A percentile compares a stretch with the other conserved stretches of the same genome.
phyloP scores from a whole-genome alignment of 2,888 invertebrate species.

The Melanostoma mellinum region DNA sequence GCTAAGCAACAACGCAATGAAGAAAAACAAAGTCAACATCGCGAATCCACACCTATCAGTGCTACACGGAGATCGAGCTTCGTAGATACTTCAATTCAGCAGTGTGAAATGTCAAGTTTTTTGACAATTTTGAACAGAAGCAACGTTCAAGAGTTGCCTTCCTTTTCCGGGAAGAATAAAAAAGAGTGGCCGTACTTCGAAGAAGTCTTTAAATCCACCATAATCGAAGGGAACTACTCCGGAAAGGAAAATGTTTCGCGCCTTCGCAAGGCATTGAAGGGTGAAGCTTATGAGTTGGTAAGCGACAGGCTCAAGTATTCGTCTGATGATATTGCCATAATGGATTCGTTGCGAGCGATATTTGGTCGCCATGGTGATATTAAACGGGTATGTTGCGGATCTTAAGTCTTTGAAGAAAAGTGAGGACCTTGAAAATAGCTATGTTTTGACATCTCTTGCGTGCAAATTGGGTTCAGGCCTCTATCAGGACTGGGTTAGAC shows the following conservation, averaged over 20 bases:
- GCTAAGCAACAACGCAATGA: not conserved
- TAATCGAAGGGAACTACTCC: constrained; percentile 2
- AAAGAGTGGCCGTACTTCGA: constrained; percentile 4
- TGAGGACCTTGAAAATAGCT: not conserved
- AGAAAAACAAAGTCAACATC: too few species aligned
- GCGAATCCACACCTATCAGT: too few species aligned
- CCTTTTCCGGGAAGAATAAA: not conserved
- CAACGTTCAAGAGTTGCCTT: not conserved
- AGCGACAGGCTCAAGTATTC: not conserved
- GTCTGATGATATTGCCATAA: too few species aligned
- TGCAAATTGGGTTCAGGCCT: not conserved
- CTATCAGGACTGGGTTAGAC: not conserved
- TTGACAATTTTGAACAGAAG: too few species aligned
- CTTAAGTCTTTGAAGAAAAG: constrained; percentile 10
- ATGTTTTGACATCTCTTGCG: not conserved
- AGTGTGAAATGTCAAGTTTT: not conserved
- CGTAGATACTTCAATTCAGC: too few species aligned
- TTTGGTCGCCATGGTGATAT: not conserved
- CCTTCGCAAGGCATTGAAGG: not conserved
- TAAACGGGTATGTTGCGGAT: constrained; percentile 13
- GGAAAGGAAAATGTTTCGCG: constrained; percentile 2
- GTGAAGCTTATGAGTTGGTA: constrained; percentile 4
- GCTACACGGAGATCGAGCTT: too few species aligned
- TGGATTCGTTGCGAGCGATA: too few species aligned
- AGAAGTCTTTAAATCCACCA: not conserved